These are phyloP conservation scores for Lumbricus terrestris DNA, from an alignment of 2,888 invertebrate genomes.

Conservation along the genomic window DNA sequence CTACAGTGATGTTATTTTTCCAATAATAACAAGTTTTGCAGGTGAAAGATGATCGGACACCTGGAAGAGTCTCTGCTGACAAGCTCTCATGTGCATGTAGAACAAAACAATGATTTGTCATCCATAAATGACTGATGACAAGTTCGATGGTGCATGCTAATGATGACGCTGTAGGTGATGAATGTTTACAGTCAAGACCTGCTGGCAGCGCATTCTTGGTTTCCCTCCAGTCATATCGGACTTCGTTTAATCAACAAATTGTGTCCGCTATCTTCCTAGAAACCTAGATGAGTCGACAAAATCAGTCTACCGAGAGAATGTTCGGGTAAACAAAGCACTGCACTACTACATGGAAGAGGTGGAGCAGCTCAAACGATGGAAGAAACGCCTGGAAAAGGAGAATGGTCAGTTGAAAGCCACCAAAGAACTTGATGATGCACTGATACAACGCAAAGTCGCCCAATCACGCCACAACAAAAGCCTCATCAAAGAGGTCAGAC, in stretches of 20 bases:
- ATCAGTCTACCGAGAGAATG: constrained; percentile 59
- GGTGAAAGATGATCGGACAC: background rate
- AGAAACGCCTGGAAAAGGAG: constrained; percentile 46
- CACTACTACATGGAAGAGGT: constrained; percentile 53
- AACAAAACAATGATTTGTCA: background rate
- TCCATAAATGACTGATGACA: background rate
- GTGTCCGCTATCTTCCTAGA: constrained; percentile 34
- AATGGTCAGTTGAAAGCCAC: constrained; percentile 49
- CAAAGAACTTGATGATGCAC: constrained; percentile 52
- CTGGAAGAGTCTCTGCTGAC: background rate
- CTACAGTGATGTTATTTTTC: background rate
- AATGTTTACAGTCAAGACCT: background rate
- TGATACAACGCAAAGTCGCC: constrained; percentile 55
- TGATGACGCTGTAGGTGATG: background rate
- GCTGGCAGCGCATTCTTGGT: background rate
- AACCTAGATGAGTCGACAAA: constrained; percentile 59
- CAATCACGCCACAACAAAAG: constrained; percentile 51
- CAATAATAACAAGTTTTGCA: background rate
- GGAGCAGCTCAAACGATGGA: constrained; percentile 49
- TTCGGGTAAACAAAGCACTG: constrained; percentile 54
- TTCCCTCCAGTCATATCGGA: background rate
- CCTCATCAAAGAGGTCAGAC: constrained; percentile 50
- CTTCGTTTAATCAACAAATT: background rate
- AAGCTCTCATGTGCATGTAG: background rate
- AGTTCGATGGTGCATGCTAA: background rate